Conservation (phyloP, 2,888 invertebrate species). For the Caenorhabditis angaria region DNA sequence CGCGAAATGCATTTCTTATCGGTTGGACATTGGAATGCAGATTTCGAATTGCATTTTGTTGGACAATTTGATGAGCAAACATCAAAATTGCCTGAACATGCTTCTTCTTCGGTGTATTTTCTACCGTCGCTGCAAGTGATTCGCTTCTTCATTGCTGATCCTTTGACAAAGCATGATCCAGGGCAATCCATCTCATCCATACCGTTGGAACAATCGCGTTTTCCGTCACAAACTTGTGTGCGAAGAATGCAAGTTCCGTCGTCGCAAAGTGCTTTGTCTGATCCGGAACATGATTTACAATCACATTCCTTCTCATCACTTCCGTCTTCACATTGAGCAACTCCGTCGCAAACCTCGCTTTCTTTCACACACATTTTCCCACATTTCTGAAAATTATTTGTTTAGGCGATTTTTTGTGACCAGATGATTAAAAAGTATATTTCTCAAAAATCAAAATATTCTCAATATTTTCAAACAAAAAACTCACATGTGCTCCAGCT, state of each 20-base stretch:
- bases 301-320: slow-evolving; percentile 61
- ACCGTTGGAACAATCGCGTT: slow-evolving; percentile 57
- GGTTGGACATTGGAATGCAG: slow-evolving; percentile 51
- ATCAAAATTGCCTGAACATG: slow-evolving; percentile 51
- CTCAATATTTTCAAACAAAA: no score
- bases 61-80: slow-evolving; percentile 40
- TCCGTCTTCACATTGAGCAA: slow-evolving; percentile 56
- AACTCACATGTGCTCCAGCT: slow-evolving; percentile 43
- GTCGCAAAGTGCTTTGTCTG: slow-evolving; percentile 54
- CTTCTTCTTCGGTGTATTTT: slow-evolving; percentile 49
- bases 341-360: slow-evolving; percentile 60
- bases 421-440: no score
- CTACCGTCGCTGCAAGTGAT: slow-evolving; percentile 35
- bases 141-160: slow-evolving; percentile 8
- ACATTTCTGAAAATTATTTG: slow-evolving; percentile 49
- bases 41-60: slow-evolving; percentile 52
- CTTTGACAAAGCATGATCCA: slow-evolving; percentile 52
- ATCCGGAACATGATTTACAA: slow-evolving; percentile 60
- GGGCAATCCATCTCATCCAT: slow-evolving; percentile 63
- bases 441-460: no score
- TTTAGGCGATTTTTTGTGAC: no score
- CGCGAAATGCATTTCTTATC: slow-evolving; percentile 48
- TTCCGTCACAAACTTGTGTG: slow-evolving; percentile 59
- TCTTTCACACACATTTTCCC: slow-evolving; percentile 52
- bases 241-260: slow-evolving; percentile 58